Base-by-base conservation (phyloP, 2,888 invertebrate species). In the Yponomeuta malinellus region DNA sequence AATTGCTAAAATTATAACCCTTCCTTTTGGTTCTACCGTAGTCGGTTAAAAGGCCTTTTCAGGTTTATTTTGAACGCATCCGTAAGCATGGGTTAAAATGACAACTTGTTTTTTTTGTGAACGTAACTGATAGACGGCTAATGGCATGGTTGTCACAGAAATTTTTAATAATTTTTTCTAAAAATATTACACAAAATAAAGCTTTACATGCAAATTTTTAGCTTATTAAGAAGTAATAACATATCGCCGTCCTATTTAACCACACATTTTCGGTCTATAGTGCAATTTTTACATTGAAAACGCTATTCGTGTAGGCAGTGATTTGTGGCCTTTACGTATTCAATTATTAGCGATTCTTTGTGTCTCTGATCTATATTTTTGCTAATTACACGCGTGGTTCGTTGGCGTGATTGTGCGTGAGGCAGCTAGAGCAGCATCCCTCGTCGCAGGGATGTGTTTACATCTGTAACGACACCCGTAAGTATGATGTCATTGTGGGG, bases 401-500 rank as follows among this genome's bases (percentile, higher is more conserved):
- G 75, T 74, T 75, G 71, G 69, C 72, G 74, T 73, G 71, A 74
- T 72, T 74, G 74, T 75, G 76, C 74, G 76, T 80, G 77, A 77
- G 76, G 76, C 75, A 79, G 77, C 79, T 80, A 78, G 82, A 77
- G 76, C 12, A 31, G 80, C 79, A 79, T 81, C 78, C 79, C 74
- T 76, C 75, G 81, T 80, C 78, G 81, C 80, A 88, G 89, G 82
- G 83, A 91, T 92, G 90, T 91, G 90, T 91, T 91, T 91, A 91
- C 90, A 89, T 86, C 84, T 87, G 82, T 91, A 86, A 82, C 88
- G 82, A 83, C 84, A 81, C 84, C 78, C 81, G 91, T 92, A 81
- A 90, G 91, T 92, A 92, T 91, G 91, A 91, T 91, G 91, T 92
- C 92, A 92, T 90, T 88, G 84, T 84, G 83, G 80, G 79, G 83